Base-by-base conservation (phyloP, 2,888 invertebrate species). In the Lymantria dispar region DNA sequence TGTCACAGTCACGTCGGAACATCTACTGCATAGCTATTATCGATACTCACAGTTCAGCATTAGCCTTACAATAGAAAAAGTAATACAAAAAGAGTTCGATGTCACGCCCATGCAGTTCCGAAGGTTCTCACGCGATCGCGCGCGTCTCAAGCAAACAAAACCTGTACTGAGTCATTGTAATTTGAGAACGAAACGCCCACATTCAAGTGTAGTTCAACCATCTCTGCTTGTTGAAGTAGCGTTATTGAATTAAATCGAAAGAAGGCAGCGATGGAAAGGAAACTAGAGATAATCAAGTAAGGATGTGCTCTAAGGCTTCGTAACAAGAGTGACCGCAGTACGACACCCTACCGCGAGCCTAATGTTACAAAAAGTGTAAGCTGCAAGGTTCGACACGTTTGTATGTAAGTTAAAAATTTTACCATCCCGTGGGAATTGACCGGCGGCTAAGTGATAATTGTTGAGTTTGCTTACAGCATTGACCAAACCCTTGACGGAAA, bases 31-130 rank as follows among this genome's bases (percentile, higher is more conserved):
- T 72, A 76, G 74, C 77, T 76, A 86, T 86, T 85, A 86, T 78
- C 78, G 70, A 85, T 82, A 80, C 79, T 79, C 70, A 69, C 73
- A 73, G 68, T 72, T 78, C 78, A 75, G 74, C 81, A 83, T 85
- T 84, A 82, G 76, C 75, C 73, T 73, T 70, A 80, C 80, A 83
- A 83, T 82, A 78, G 75, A 74, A 78, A 66, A 74, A 67, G 62
- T 54, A 69, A 74, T 67, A 85, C 73, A 85, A 85, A 87, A 86
- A 85, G 77, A 75, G 74, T 76, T 76, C 83, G 76, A 87, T 88
- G 90, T 89, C 90, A 91, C 90, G 89, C 88, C 87, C 83, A 87
- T 88, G 88, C 87, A 85, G 83, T 84, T 80, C 83, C 71, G 72
- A 79, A 78, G 84, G 83, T 90, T 91, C 90, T 89, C 90, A 90